phyloP scores from a whole-genome alignment of 2,888 invertebrate species.

The Tipula helvola region DNA sequence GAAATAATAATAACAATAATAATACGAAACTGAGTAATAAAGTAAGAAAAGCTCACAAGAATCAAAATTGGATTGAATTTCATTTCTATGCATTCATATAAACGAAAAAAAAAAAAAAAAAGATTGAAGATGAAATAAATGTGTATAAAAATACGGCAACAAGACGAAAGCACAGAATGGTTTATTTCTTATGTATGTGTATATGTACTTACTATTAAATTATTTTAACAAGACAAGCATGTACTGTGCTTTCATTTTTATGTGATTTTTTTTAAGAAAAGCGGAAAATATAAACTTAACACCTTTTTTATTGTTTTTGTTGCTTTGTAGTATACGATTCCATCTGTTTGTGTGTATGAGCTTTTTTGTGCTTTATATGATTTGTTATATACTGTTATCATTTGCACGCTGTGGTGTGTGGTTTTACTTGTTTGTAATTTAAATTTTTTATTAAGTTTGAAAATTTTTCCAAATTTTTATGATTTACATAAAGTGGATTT shows the following conservation, averaged over 20 bases:
- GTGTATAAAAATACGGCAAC: background rate
- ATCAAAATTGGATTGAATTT: constrained; percentile 4
- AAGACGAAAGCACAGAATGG: background rate
- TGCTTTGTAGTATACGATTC: background rate
- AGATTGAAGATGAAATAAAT: background rate
- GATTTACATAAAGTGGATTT: background rate
- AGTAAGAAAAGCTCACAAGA: background rate
- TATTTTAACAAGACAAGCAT: background rate
- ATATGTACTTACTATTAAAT: background rate
- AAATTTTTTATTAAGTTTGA: background rate
- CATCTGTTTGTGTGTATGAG: background rate
- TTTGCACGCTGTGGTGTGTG: background rate
- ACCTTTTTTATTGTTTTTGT: background rate
- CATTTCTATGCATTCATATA: background rate
- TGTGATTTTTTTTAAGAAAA: background rate
- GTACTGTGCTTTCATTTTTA: background rate
- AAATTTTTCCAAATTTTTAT: background rate
- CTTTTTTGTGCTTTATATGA: background rate
- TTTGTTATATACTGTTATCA: background rate
- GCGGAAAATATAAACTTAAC: background rate
- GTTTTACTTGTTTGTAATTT: background rate
- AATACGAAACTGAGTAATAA: constrained; percentile 4
- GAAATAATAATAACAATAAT: constrained; percentile 4
- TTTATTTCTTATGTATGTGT: background rate
- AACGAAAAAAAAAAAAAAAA: background rate